Conservation (phyloP, 2,888 invertebrate genomes). For the Danaus chrysippus region DNA sequence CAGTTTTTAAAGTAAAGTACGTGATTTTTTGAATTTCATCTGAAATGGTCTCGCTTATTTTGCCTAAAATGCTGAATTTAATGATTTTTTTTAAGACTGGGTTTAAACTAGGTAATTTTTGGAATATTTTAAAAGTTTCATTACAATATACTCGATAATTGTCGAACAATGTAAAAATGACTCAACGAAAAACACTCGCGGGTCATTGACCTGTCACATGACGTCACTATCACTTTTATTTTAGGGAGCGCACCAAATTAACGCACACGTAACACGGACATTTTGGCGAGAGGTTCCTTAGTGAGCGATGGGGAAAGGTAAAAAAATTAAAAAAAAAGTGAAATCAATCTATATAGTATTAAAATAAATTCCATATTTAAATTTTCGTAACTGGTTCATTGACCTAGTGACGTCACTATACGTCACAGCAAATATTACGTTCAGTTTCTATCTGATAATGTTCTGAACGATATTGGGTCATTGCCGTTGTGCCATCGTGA, state of each 20-base stretch:
- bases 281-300: slow-evolving; percentile 18
- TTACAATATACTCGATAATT: not conserved
- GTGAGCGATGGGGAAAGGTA: slow-evolving; percentile 4
- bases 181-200: slow-evolving; percentile 27
- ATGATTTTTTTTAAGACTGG: too few species aligned
- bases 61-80: too few species aligned
- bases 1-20: too few species aligned
- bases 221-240: slow-evolving; percentile 70
- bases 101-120: too few species aligned
- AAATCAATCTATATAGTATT: not conserved
- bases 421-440: slow-evolving; percentile 34
- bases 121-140: too few species aligned
- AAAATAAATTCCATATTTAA: not conserved
- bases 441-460: slow-evolving; percentile 35
- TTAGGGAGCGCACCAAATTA: slow-evolving; percentile 51
- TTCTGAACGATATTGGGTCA: slow-evolving; percentile 50
- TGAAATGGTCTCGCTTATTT: too few species aligned
- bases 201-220: slow-evolving; percentile 59
- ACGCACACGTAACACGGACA: slow-evolving; percentile 33
- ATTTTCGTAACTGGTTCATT: slow-evolving; percentile 22
- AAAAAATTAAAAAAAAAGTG: not conserved
- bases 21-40: too few species aligned
- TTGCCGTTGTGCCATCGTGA: slow-evolving; percentile 36
- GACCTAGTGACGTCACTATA: slow-evolving; percentile 35
- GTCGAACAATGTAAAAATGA: slow-evolving; percentile 3